Evolutionary conservation across 2,888 invertebrate genomes (phyloP).

Genomic region (Exephanes ischioxanthus): DNA sequence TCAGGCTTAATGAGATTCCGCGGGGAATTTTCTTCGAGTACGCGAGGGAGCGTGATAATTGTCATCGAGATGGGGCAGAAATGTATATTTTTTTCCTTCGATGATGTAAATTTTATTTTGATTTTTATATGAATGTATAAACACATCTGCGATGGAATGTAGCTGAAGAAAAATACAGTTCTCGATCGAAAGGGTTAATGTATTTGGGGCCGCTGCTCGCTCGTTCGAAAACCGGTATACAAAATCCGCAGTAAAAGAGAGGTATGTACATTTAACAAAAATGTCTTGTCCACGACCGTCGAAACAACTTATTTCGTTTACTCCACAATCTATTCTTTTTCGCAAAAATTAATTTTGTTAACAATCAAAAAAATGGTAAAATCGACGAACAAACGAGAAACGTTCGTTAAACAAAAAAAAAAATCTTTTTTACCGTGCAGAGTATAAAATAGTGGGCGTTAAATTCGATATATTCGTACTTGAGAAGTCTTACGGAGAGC

Average conservation of each 20-base stretch:
- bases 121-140: neutral
- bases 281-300: neutral
- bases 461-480: slow-evolving; percentile 58
- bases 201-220: neutral
- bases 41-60: slow-evolving; percentile 43
- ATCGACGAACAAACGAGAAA: too few species aligned
- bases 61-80: slow-evolving; percentile 29
- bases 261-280: too few species aligned
- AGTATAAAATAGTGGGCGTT: slow-evolving; percentile 16
- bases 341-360: neutral
- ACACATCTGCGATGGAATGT: neutral
- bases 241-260: neutral
- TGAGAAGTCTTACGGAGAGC: slow-evolving; percentile 44
- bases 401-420: neutral
- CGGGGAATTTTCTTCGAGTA: slow-evolving; percentile 38
- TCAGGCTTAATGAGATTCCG: slow-evolving; percentile 61
- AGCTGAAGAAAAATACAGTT: neutral
- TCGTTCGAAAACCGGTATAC: neutral
- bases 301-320: neutral
- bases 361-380: neutral
- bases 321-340: neutral
- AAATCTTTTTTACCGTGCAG: too few species aligned
- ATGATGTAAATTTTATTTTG: slow-evolving; percentile 12
- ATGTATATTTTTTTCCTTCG: slow-evolving; percentile 34
- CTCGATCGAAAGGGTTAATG: neutral